phyloP scores from a whole-genome alignment of 2,888 invertebrate species.

The Taphrorychus bicolor region DNA sequence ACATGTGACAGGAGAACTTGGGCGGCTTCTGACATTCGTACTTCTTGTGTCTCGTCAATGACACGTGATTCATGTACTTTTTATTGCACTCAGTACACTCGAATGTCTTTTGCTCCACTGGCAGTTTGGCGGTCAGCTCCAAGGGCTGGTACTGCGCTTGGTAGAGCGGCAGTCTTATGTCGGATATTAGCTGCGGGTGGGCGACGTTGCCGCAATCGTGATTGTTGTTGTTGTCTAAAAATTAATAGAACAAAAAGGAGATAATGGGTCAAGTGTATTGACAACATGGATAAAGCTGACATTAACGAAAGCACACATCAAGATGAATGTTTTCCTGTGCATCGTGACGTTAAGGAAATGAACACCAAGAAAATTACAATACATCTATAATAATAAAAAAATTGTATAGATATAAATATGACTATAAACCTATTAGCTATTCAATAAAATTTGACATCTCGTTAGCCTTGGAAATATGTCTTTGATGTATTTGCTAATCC shows the following conservation, averaged over 20 bases:
- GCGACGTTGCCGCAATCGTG: not conserved
- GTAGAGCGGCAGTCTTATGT: not conserved
- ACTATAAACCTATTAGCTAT: no score
- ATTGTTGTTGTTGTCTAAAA: slow-evolving; percentile 6
- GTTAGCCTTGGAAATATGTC: no score
- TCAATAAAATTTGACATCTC: no score
- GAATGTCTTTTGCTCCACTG: slow-evolving; percentile 21
- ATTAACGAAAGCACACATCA: not conserved
- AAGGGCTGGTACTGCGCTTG: not conserved
- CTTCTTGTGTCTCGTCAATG: slow-evolving; percentile 43
- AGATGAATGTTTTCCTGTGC: no score
- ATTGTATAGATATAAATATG: no score
- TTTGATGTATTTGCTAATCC: no score
- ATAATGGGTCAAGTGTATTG: not conserved
- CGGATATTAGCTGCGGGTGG: not conserved
- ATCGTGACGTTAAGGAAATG: no score
- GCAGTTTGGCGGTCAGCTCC: not conserved
- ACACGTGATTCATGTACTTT: slow-evolving; percentile 44
- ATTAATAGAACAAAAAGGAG: not conserved
- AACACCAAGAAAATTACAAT: no score
- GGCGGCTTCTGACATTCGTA: slow-evolving; percentile 41
- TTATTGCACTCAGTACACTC: slow-evolving; percentile 40
- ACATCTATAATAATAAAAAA: no score
- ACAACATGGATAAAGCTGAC: not conserved
- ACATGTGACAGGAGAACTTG: slow-evolving; percentile 36